Base-by-base conservation (phyloP, 2,888 invertebrate genomes). In the Punctoribates punctum region DNA sequence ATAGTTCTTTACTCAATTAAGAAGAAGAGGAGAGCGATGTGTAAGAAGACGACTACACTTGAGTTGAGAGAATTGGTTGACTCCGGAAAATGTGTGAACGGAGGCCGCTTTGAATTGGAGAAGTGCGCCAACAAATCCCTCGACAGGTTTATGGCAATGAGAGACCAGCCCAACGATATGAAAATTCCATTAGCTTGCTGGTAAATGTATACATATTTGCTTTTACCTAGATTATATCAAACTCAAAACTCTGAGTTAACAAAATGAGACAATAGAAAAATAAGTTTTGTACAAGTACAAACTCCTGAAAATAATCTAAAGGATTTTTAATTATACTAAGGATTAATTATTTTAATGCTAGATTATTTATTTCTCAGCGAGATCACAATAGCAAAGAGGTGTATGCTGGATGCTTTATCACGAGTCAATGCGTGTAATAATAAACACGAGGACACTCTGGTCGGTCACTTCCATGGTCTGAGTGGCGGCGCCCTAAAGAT, bases 181-280 rank as follows among this genome's bases (percentile, higher is more conserved):
- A 67, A 67, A 20, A 67, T 67, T n/a, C 67, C 67, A n/a, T 38
- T 67, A n/a, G 67, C n/a, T 38, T 67, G 67, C n/a, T 67, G 67
- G 67, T 67, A 67, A n/a, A n/a, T 6, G 20, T 23, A 17, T 6
- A 20, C 23, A 13, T 54, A 57, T 57, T 57, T 57, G 17, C 15
- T 11, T 46, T 46, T 46, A 46, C 8, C 8, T 46, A 46, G 9
- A 46, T 46, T 11, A 15, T 11, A 46, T 11, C 15, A 46, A 11
- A 46, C 8, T 46, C 8, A 46, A 46, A 46, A 11, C 15, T 46
- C 8, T 11, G 15, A 46, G 46, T 15, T 46, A 46, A 11, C 8
- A 46, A 11, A 46, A 46, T 46, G 46, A 46, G n/a, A n/a, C n/a
- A n/a, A 42, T 42, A 42, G 42, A 42, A 42, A 42, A 42, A 42